phyloP scores from a whole-genome alignment of 2,113 vertebrate genomes.

The Calcarius ornatus region DNA sequence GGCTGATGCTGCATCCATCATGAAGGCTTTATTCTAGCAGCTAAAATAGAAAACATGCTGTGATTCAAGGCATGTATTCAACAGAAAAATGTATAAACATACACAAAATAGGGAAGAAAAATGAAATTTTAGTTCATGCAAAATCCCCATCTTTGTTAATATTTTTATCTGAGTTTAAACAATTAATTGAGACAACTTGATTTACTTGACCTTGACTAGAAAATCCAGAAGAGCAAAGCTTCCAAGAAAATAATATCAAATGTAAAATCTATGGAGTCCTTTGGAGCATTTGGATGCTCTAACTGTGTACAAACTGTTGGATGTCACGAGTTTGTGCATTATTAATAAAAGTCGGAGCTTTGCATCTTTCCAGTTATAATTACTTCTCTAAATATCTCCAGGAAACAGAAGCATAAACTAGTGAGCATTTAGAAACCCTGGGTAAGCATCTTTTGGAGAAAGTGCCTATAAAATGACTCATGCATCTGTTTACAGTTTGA shows the following conservation, averaged over 20 bases:
- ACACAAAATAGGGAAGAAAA: not conserved
- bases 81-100: not conserved
- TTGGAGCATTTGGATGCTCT: not conserved
- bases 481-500: not conserved
- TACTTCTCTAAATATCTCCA: constrained; percentile 41
- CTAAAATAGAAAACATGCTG: not conserved
- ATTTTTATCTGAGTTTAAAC: not conserved
- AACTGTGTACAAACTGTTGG: not conserved
- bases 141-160: not conserved
- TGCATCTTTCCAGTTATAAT: not conserved
- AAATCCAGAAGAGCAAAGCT: not conserved
- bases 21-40: not conserved
- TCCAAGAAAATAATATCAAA: not conserved
- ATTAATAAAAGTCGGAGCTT: constrained; percentile 33
- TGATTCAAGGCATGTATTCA: not conserved
- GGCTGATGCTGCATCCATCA: not conserved
- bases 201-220: not conserved
- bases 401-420: constrained; percentile 9
- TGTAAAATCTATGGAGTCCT: not conserved
- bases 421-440: not conserved
- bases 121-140: not conserved
- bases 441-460: not conserved
- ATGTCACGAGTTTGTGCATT: constrained; percentile 11
- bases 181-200: not conserved
- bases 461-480: not conserved